These are phyloP conservation scores for Parapsyche elsis DNA, from an alignment of 1,140 invertebrate species.

Conservation along the genomic window DNA sequence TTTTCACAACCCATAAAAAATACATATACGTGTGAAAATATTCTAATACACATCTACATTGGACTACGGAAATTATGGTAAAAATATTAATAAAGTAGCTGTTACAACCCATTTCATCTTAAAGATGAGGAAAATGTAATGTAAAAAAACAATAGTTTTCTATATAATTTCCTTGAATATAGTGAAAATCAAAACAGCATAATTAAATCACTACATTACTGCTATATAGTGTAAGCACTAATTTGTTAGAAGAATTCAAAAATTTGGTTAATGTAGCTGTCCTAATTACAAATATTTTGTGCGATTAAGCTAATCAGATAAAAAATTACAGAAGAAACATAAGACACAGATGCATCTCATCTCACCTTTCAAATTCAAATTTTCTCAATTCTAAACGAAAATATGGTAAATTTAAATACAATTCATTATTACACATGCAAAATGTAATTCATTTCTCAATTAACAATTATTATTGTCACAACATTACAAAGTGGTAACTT, in stretches of 20 bases:
- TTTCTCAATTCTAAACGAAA: no score
- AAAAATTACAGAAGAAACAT: not conserved
- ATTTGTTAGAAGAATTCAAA: constrained; percentile 23
- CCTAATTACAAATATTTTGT: not conserved
- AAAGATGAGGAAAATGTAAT: not conserved
- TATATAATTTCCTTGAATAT: constrained; percentile 5
- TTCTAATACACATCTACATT: no score
- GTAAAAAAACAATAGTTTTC: not conserved
- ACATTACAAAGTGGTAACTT: not conserved
- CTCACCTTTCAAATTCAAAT: not conserved
- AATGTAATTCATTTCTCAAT: not conserved
- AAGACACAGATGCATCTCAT: not conserved
- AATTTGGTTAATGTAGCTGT: constrained; percentile 15
- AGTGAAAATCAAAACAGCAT: constrained; percentile 21
- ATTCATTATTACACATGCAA: not conserved
- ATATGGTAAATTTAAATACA: no score
- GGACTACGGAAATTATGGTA: not conserved
- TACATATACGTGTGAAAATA: not conserved
- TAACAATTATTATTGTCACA: constrained; percentile 8
- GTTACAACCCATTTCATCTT: constrained; percentile 32
- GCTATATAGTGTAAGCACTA: constrained; percentile 19
- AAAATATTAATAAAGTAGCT: constrained; percentile 16
- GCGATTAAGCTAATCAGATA: not conserved
- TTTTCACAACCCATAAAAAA: not conserved
- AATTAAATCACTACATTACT: constrained; percentile 22